phyloP scores from a whole-genome alignment of 2,888 invertebrate genomes.

The Alloscopus bannaensis region DNA sequence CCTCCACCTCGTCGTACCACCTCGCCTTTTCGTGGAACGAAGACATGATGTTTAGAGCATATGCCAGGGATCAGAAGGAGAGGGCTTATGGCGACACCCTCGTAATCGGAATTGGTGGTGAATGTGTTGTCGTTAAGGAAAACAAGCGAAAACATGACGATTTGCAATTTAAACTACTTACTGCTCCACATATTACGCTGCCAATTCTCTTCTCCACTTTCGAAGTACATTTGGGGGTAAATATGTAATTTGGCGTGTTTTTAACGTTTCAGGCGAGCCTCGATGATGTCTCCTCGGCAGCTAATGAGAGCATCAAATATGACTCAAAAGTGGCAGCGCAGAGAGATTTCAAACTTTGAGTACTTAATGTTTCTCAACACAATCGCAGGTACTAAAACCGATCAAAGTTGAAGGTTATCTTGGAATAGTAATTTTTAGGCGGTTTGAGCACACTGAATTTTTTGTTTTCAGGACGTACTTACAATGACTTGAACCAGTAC shows the following conservation, averaged over 20 bases:
- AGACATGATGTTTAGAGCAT: too few species aligned
- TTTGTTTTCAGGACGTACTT: conserved; percentile 90
- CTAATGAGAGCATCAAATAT: conserved; percentile 99
- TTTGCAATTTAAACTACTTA: too few species aligned
- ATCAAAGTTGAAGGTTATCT: background rate
- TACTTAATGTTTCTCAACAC: conserved; percentile 99
- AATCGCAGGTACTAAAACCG: conserved; percentile 87
- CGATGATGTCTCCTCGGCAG: conserved; percentile 99
- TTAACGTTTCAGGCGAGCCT: conserved; percentile 84
- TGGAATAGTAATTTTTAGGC: background rate
- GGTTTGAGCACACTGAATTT: conserved; percentile 65
- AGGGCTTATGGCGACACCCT: too few species aligned
- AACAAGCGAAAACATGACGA: too few species aligned
- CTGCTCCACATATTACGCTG: background rate
- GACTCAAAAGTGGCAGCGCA: conserved; percentile 99
- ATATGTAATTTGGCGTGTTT: background rate
- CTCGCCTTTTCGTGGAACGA: too few species aligned
- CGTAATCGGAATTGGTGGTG: background rate
- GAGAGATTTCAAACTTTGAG: conserved; percentile 99
- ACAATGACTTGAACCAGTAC: conserved; percentile 99
- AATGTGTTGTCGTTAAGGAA: too few species aligned
- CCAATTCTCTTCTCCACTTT: conserved; percentile 14
- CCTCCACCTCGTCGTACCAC: too few species aligned
- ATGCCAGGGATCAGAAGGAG: too few species aligned
- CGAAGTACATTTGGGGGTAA: background rate